Evolutionary conservation across 64 coral and sea anemone species (phyloP), one percentile per base, ranked within the genome.

Genomic region (Catalaphyllia jardinei): DNA sequence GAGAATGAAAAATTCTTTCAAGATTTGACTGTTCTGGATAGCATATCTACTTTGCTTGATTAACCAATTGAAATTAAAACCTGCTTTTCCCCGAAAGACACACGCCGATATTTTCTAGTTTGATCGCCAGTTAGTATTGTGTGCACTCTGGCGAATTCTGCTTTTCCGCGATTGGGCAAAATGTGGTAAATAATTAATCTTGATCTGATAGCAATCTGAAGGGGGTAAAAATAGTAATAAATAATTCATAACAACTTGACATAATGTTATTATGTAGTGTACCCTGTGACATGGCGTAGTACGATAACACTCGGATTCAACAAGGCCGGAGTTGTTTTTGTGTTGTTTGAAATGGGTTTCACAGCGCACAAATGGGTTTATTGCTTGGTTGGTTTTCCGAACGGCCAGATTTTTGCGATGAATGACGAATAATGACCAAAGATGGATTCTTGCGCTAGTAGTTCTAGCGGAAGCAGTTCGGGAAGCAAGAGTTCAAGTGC

Each of bases 381-480:
- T 71, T 0, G 38, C 9, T 52, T 35, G 35, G 16, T 17, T 65
- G 2, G 25, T 85, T 69, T 10, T 0, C 33, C 4, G 9, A 7
- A 52, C 22, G 27, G 16, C 19, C 20, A 8, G 31, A 6, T 71
- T 4, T 85, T 38, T 64, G 61, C 31, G 60, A 19, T 10, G 15
- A 69, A 27, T 27, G 25, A 19, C 29, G 30, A 24, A 8, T 3
- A 71, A 25, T 22, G 51, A 46, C 42, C 42, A 46, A 85, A 50
- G 31, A 85, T 85, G 81, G 69, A 35, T 85, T 85, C 81, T 14
- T 12, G 22, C 10, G 25, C n/a, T 27, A 69, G 63, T 51, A 85
- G 81, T 29, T 85, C 81, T 14, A 67, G 35, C 19, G 81, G 63
- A 14, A 85, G 62, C 51, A 69, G 63, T 51, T 57, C 54, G 1